These are phyloP conservation scores for Eupleurogrammus muticus DNA, from an alignment of 2,797 vertebrate species.

Conservation along the genomic window DNA sequence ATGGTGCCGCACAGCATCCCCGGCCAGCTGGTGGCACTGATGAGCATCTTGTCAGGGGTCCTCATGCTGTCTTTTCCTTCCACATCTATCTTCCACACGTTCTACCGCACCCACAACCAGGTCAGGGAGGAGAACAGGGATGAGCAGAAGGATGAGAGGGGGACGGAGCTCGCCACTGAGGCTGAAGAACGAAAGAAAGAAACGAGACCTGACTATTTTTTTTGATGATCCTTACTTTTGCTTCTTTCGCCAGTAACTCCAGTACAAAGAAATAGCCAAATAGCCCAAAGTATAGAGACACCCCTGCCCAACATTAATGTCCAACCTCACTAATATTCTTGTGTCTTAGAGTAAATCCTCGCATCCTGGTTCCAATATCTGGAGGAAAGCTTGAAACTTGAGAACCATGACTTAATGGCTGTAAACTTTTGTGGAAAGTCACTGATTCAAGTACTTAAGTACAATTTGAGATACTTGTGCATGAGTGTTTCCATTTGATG, in stretches of 20 bases:
- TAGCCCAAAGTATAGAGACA: too few relatives aligned
- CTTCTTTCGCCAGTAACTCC: not conserved
- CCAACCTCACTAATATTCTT: too few relatives aligned
- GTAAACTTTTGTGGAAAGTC: too few relatives aligned
- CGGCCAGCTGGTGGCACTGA: constrained; percentile 90
- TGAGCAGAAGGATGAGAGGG: constrained; percentile 64
- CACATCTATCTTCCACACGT: constrained; percentile 92
- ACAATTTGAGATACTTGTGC: too few relatives aligned
- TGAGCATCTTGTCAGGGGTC: constrained; percentile 91
- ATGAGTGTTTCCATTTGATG: too few relatives aligned
- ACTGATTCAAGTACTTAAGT: too few relatives aligned
- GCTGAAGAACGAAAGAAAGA: constrained; percentile 43
- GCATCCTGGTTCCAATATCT: too few relatives aligned
- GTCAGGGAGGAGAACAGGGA: constrained; percentile 82
- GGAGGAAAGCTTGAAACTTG: too few relatives aligned
- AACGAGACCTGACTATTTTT: constrained; percentile 32
- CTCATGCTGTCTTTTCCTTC: constrained; percentile 94
- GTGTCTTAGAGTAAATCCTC: too few relatives aligned
- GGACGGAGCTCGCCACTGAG: constrained; percentile 40
- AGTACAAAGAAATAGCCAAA: too few relatives aligned
- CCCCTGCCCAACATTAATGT: too few relatives aligned
- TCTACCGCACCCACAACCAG: constrained; percentile 88
- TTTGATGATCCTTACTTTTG: constrained; percentile 6
- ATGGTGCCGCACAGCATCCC: constrained; percentile 91
- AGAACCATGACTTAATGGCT: too few relatives aligned